phyloP scores from a whole-genome alignment of 2,797 vertebrate genomes.

The Betta splendens region DNA sequence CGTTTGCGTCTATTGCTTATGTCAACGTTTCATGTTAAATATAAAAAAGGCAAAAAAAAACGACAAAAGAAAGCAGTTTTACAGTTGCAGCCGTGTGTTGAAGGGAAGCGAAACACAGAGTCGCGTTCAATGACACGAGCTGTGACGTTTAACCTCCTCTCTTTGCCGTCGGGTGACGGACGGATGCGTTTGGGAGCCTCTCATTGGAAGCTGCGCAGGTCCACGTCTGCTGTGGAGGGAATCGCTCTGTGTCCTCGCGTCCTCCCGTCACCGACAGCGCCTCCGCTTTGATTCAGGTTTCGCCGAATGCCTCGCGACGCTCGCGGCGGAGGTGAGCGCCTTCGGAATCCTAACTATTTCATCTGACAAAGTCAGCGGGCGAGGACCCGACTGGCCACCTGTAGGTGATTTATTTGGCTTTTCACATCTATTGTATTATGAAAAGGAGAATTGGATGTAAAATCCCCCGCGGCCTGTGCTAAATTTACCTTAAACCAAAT shows the following conservation, averaged over 20 bases:
- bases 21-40: neutral
- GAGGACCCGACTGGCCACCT: slow-evolving; percentile 60
- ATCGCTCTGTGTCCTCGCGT: slow-evolving; percentile 8
- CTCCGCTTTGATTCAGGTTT: neutral
- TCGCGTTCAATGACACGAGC: slow-evolving; percentile 21
- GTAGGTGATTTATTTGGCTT: slow-evolving; percentile 73
- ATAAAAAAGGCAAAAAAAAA: too few species aligned
- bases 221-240: slow-evolving; percentile 6
- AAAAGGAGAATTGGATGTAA: slow-evolving; percentile 76
- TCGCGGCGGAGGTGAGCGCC: slow-evolving; percentile 22
- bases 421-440: slow-evolving; percentile 69
- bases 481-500: slow-evolving; percentile 84
- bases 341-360: slow-evolving; percentile 61
- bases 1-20: neutral
- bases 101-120: slow-evolving; percentile 26
- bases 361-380: slow-evolving; percentile 70
- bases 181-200: slow-evolving; percentile 35
- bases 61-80: too few species aligned
- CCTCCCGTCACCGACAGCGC: slow-evolving; percentile 6
- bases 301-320: slow-evolving; percentile 26
- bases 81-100: neutral
- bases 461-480: slow-evolving; percentile 73
- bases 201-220: slow-evolving; percentile 27
- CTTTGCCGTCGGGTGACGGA: slow-evolving; percentile 41
- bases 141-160: slow-evolving; percentile 46